Conservation (phyloP, 2,888 invertebrate species). For the Agrochola lota region DNA sequence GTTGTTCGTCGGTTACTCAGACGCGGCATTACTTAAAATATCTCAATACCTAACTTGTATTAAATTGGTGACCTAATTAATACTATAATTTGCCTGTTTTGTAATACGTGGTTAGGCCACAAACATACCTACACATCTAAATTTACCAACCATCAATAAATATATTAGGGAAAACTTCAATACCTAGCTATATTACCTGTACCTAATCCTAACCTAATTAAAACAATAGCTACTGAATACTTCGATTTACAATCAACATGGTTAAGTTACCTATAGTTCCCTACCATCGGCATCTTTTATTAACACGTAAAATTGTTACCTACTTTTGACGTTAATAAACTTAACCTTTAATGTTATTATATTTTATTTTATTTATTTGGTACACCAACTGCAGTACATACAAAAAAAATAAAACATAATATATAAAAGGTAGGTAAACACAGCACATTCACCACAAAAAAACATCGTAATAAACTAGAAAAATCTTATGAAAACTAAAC, state of each 20-base stretch:
- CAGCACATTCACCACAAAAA: no score
- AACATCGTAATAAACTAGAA: no score
- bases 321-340: no score
- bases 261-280: no score
- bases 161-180: conserved; percentile 19
- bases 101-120: not conserved
- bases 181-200: not conserved
- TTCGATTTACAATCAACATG: not conserved
- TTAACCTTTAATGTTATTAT: no score
- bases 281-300: no score
- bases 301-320: no score
- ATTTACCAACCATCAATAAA: not conserved
- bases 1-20: not conserved
- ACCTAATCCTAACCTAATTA: not conserved
- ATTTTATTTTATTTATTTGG: no score
- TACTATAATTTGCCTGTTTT: conserved; percentile 26
- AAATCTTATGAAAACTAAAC: no score
- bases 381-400: no score
- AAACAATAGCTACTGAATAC: not conserved
- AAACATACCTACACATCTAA: not conserved
- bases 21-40: conserved; percentile 2
- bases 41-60: not conserved
- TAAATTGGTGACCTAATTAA: not conserved
- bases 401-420: no score
- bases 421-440: no score